Conservation (phyloP, 1,140 invertebrate species). For the Sycophaga agraensis region DNA sequence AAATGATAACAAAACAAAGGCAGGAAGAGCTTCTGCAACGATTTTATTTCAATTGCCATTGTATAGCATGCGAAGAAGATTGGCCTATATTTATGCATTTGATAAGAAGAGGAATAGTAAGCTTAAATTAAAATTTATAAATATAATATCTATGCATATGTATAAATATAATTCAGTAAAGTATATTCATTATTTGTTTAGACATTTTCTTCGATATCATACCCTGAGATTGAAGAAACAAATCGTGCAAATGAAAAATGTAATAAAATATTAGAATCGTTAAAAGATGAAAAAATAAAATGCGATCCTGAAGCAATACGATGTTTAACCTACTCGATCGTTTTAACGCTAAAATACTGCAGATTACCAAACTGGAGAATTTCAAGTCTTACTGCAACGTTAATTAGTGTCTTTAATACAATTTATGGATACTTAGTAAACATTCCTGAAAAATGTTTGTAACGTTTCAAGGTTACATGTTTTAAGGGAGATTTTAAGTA, state of each 20-base stretch:
- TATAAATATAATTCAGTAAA: too few species aligned
- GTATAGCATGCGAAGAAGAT: slow-evolving; percentile 13
- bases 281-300: neutral
- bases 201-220: neutral
- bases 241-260: neutral
- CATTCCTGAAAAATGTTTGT: slow-evolving; percentile 1
- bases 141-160: too few species aligned
- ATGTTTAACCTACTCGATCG: slow-evolving; percentile 17
- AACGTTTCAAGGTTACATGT: too few species aligned
- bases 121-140: too few species aligned
- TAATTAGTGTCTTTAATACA: slow-evolving; percentile 3
- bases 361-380: slow-evolving; percentile 13
- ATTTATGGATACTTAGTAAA: slow-evolving; percentile 10
- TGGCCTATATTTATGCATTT: slow-evolving; percentile 12
- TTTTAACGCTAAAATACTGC: neutral
- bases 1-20: neutral
- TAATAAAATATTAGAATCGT: neutral
- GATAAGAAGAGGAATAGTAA: neutral
- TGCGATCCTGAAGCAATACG: neutral
- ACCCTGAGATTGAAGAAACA: neutral
- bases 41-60: slow-evolving; percentile 13
- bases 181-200: neutral
- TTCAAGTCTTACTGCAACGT: neutral
- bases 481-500: too few species aligned
- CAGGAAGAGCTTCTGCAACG: neutral